A percentile compares a stretch with the other conserved stretches of the same genome.
phyloP scores from a whole-genome alignment of 2,797 vertebrate species.

The Peromyscus melanophrys region DNA sequence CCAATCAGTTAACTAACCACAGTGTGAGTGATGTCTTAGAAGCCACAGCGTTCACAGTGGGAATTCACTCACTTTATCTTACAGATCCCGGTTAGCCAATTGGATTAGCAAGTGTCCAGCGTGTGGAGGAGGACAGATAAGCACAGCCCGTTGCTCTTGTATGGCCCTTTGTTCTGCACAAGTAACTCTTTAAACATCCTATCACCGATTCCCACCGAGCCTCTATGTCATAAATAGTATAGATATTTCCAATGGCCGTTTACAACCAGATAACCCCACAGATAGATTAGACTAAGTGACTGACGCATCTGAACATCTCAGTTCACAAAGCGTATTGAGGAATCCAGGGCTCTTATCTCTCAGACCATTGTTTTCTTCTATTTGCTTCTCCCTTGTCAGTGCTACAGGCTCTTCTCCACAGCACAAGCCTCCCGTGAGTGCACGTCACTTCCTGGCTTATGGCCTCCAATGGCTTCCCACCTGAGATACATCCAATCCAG shows the following conservation, averaged over 20 bases:
- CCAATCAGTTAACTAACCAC: neutral
- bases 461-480: neutral
- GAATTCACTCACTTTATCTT: neutral
- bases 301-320: neutral
- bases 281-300: constrained; percentile 18
- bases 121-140: neutral
- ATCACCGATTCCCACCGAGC: neutral
- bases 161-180: constrained; percentile 66
- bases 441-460: neutral
- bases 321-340: neutral
- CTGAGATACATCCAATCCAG: neutral
- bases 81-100: neutral
- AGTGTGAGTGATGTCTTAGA: neutral
- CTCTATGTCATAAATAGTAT: constrained; percentile 28
- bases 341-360: constrained; percentile 61
- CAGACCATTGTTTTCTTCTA: constrained; percentile 56
- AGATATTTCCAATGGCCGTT: constrained; percentile 21
- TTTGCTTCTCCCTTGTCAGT: constrained; percentile 68
- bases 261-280: constrained; percentile 46
- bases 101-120: constrained; percentile 45
- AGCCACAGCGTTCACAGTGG: neutral
- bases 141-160: neutral
- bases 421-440: neutral
- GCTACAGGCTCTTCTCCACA: constrained; percentile 42
- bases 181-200: constrained; percentile 48